These are phyloP conservation scores for Octonoba sinensis DNA, from an alignment of 2,888 invertebrate species.

Conservation along the genomic window DNA sequence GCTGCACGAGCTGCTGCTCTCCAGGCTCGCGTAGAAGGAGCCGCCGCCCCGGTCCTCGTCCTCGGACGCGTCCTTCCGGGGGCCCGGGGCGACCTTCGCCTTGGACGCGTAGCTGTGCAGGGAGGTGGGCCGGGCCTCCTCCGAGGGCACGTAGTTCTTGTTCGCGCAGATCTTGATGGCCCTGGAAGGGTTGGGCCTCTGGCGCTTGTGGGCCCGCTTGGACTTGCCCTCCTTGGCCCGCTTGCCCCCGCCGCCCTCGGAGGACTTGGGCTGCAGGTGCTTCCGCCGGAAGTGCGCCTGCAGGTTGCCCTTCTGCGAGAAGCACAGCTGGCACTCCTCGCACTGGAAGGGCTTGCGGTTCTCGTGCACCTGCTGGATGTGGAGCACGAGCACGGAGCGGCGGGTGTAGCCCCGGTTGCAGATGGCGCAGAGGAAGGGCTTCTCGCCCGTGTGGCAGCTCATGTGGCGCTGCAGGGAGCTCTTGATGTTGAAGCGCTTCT, in stretches of 20 bases:
- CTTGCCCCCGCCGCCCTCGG: slow-evolving; percentile 11
- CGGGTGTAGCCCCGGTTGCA: slow-evolving; percentile 58
- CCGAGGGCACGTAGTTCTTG: slow-evolving; percentile 30
- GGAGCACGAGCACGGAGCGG: slow-evolving; percentile 53
- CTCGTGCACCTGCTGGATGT: slow-evolving; percentile 61
- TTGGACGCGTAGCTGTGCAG: slow-evolving; percentile 56
- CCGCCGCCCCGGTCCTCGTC: slow-evolving; percentile 28
- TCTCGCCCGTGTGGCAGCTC: slow-evolving; percentile 58
- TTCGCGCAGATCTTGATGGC: slow-evolving; percentile 21
- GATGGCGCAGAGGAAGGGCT: slow-evolving; percentile 57
- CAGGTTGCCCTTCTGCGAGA: slow-evolving; percentile 60
- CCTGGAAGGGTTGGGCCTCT: not conserved
- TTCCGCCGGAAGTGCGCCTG: slow-evolving; percentile 56
- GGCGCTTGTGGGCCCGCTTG: slow-evolving; percentile 11
- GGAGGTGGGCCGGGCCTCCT: slow-evolving; percentile 29
- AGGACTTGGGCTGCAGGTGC: slow-evolving; percentile 45
- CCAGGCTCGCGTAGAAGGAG: slow-evolving; percentile 23
- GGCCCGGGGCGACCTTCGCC: slow-evolving; percentile 27
- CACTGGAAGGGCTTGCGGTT: slow-evolving; percentile 58
- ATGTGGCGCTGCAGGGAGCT: slow-evolving; percentile 57
- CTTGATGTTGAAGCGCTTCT: slow-evolving; percentile 55
- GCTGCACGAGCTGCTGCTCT: slow-evolving; percentile 33
- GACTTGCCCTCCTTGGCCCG: slow-evolving; percentile 5
- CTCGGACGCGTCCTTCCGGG: not conserved
- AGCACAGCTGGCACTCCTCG: slow-evolving; percentile 49